A percentile compares a stretch with the other conserved stretches of the same genome.
Evolutionary conservation across 35 echinoderm and acorn worm species (phyloP).

Genomic region (Apostichopus californicus): DNA sequence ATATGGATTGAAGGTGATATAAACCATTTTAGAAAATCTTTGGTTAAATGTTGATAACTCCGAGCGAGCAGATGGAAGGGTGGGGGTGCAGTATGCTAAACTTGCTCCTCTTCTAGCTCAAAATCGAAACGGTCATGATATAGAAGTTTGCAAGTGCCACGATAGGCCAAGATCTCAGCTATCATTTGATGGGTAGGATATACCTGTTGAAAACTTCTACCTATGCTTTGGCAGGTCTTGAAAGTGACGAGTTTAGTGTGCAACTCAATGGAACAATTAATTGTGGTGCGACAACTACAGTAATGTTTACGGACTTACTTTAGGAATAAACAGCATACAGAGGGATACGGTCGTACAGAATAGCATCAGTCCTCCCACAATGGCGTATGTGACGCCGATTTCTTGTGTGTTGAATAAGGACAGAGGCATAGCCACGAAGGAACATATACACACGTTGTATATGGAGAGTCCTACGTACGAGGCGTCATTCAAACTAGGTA

Average conservation of each 20-base stretch:
- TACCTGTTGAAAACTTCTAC: no score
- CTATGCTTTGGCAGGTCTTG: no score
- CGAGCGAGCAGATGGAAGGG: not conserved
- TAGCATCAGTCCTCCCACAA: slow-evolving; percentile 73
- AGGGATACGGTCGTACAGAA: slow-evolving; percentile 77
- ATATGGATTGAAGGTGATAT: no score
- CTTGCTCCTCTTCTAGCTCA: no score
- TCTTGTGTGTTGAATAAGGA: slow-evolving; percentile 63
- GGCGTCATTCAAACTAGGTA: slow-evolving; percentile 82
- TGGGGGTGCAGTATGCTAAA: not conserved
- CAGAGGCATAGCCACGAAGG: slow-evolving; percentile 76
- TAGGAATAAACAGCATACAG: slow-evolving; percentile 88
- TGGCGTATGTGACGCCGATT: slow-evolving; percentile 70
- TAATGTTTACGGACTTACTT: slow-evolving; percentile 59
- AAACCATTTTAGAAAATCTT: no score
- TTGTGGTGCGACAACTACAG: no score
- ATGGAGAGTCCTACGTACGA: slow-evolving; percentile 90
- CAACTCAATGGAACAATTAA: no score
- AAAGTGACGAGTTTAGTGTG: no score
- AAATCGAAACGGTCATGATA: no score
- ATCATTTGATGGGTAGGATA: no score
- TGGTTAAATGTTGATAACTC: not conserved
- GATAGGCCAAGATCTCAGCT: no score
- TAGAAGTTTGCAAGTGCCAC: no score
- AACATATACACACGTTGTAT: slow-evolving; percentile 80